Percentiles rank a stretch among this genome's conserved stretches.
phyloP scores from a whole-genome alignment of 2,888 invertebrate genomes.

The Phymatocera aterrima region DNA sequence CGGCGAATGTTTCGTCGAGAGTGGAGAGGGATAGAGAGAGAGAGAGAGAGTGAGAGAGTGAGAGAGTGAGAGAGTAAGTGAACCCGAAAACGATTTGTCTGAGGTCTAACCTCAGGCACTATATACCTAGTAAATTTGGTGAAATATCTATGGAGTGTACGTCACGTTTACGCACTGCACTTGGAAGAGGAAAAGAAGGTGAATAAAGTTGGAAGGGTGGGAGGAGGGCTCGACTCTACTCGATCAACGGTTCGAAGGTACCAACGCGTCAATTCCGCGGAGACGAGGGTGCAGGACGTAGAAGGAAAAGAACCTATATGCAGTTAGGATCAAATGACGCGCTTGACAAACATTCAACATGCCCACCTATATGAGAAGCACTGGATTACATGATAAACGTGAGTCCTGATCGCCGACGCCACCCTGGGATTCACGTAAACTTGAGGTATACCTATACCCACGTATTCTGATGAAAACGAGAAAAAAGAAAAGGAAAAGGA shows the following conservation, averaged over 20 bases:
- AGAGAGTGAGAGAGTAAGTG: no score
- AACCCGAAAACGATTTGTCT: slow-evolving; percentile 32
- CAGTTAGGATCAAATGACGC: slow-evolving; percentile 51
- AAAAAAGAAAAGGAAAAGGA: not conserved
- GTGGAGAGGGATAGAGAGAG: no score
- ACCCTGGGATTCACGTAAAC: not conserved
- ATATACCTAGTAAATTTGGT: not conserved
- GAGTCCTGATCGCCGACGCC: not conserved
- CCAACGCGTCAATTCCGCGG: slow-evolving; percentile 37
- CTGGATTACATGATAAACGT: slow-evolving; percentile 40
- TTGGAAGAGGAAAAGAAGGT: slow-evolving; percentile 10
- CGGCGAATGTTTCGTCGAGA: slow-evolving; percentile 21
- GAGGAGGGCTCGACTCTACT: not conserved
- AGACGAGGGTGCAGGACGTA: slow-evolving; percentile 38
- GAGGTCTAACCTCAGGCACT: not conserved
- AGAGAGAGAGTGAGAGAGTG: no score
- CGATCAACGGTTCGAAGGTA: slow-evolving; percentile 9
- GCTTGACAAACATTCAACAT: slow-evolving; percentile 42
- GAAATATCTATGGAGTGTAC: slow-evolving; percentile 35
- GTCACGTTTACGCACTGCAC: slow-evolving; percentile 30
- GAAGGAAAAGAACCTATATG: slow-evolving; percentile 46
- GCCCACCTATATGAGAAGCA: slow-evolving; percentile 44
- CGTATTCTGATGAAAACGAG: not conserved
- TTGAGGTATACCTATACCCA: slow-evolving; percentile 2
- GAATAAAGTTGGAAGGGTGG: slow-evolving; percentile 32